Evolutionary conservation across 1,140 invertebrate genomes (phyloP).

Genomic region (Bombyx mori): DNA sequence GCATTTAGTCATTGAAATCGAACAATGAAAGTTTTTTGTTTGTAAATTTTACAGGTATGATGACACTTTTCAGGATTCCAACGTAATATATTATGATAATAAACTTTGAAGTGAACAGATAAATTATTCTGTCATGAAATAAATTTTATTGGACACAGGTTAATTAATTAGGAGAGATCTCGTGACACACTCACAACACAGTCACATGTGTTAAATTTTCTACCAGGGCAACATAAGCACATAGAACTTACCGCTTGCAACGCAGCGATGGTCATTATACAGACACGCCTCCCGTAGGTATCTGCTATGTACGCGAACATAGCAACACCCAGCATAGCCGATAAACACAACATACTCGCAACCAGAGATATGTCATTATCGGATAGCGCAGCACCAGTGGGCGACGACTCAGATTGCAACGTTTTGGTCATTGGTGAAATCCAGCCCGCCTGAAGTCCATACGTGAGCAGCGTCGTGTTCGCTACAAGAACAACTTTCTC

Average conservation of each 20-base stretch:
- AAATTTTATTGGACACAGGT: too few species aligned
- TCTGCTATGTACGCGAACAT: constrained; percentile 12
- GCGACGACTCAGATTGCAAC: constrained; percentile 49
- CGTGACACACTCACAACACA: constrained; percentile 7
- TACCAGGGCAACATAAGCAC: constrained; percentile 13
- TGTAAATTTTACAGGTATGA: too few species aligned
- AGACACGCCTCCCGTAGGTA: constrained; percentile 11
- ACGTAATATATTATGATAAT: too few species aligned
- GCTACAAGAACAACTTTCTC: constrained; percentile 43
- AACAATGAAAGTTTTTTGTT: too few species aligned
- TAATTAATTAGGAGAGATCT: too few species aligned
- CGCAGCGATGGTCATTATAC: constrained; percentile 9
- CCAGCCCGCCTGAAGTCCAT: constrained; percentile 71
- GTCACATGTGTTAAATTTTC: too few species aligned
- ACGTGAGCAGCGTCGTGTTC: constrained; percentile 64
- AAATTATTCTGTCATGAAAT: too few species aligned
- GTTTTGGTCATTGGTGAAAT: constrained; percentile 64
- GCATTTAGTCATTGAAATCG: too few species aligned
- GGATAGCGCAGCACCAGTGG: constrained; percentile 55
- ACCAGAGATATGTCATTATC: constrained; percentile 66
- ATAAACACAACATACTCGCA: constrained; percentile 45
- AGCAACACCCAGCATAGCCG: constrained; percentile 30
- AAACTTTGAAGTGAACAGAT: too few species aligned
- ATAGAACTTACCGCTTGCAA: constrained; percentile 12
- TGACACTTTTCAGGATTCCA: too few species aligned